phyloP scores from a whole-genome alignment of 2,888 invertebrate species.

The Leptopilina syphax region DNA sequence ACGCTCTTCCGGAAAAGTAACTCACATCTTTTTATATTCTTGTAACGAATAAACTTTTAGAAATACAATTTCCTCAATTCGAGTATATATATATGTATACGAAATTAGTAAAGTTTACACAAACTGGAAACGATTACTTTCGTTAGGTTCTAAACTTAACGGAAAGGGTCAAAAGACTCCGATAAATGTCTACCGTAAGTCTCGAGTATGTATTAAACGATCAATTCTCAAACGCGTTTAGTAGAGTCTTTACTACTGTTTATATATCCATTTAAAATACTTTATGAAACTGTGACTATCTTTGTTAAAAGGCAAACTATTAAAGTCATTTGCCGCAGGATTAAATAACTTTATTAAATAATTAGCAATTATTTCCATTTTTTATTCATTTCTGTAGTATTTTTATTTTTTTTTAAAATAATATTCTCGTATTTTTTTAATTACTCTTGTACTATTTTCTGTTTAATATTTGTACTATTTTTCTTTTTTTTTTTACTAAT shows the following conservation, averaged over 20 bases:
- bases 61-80: conserved; percentile 31
- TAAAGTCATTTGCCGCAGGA: too few species aligned
- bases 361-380: too few species aligned
- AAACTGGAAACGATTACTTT: conserved; percentile 30
- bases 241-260: background rate
- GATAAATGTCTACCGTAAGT: conserved; percentile 10
- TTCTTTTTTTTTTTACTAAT: too few species aligned
- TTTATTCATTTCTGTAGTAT: too few species aligned
- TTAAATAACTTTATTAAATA: too few species aligned
- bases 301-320: background rate
- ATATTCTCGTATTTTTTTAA: too few species aligned
- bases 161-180: conserved; percentile 26
- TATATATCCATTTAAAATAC: background rate
- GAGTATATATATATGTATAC: background rate
- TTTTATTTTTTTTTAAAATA: too few species aligned
- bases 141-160: conserved; percentile 21
- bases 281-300: background rate
- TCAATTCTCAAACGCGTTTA: conserved; percentile 15
- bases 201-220: conserved; percentile 15
- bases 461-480: too few species aligned
- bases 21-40: background rate
- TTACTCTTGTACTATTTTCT: too few species aligned
- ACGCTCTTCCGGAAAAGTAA: background rate
- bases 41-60: conserved; percentile 24
- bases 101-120: conserved; percentile 15